phyloP scores from a whole-genome alignment of 2,797 vertebrate genomes.

The Sebastes steindachneri region DNA sequence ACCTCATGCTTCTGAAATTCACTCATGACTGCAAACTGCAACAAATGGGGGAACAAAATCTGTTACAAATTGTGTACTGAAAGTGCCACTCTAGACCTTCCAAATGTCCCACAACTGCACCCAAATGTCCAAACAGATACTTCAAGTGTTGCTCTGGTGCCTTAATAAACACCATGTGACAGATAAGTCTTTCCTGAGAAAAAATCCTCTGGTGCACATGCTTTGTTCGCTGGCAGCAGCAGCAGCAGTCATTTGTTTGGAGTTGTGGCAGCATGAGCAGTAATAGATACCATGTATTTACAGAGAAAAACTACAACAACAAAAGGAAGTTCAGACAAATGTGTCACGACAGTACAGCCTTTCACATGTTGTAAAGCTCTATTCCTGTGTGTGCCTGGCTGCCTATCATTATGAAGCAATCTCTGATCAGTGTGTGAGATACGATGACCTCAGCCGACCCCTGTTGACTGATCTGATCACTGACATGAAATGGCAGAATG shows the following conservation, averaged over 20 bases:
- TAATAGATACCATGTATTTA: background rate
- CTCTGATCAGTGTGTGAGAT: background rate
- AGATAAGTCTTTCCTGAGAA: background rate
- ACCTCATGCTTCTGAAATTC: constrained; percentile 53
- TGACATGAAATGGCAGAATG: background rate
- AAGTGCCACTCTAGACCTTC: background rate
- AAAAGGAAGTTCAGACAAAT: background rate
- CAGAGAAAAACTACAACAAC: background rate
- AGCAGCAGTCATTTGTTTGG: background rate
- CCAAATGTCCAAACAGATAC: constrained; percentile 3
- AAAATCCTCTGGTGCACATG: background rate
- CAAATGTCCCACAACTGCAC: background rate
- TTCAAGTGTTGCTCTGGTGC: background rate
- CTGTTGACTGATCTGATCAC: background rate
- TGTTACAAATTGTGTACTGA: background rate
- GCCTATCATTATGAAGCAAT: too few relatives aligned
- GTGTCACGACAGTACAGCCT: background rate
- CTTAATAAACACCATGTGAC: constrained; percentile 13
- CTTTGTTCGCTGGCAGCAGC: background rate
- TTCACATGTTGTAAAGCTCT: background rate
- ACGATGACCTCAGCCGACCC: background rate
- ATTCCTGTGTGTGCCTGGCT: background rate
- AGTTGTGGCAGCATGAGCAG: background rate
- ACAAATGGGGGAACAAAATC: background rate
- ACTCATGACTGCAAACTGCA: constrained; percentile 30